Evolutionary conservation across 2,113 vertebrate species (phyloP).

Genomic region (Burhinus bistriatus): DNA sequence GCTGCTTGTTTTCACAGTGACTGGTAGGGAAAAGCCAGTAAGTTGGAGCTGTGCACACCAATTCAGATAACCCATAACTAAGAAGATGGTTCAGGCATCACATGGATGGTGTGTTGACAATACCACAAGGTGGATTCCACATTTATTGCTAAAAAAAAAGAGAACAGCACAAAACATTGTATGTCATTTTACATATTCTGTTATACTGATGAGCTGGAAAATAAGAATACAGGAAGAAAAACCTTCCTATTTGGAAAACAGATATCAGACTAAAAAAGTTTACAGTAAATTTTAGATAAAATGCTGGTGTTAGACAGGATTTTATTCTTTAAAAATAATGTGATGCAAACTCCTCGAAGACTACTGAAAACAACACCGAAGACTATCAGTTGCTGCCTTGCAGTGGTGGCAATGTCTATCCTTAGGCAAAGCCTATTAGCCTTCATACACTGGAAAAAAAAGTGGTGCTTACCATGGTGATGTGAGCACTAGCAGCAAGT

Average conservation of each 20-base stretch:
- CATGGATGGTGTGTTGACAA: not conserved
- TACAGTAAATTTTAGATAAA: slow-evolving; percentile 44
- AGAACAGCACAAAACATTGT: not conserved
- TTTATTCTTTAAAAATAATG: slow-evolving; percentile 51
- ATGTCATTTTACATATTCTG: slow-evolving; percentile 39
- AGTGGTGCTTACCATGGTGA: not conserved
- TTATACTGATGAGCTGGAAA: slow-evolving; percentile 54
- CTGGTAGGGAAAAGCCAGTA: slow-evolving; percentile 13
- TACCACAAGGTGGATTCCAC: slow-evolving; percentile 1
- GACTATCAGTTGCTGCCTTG: not conserved
- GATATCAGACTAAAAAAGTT: not conserved
- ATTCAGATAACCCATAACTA: not conserved
- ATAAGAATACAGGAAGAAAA: slow-evolving; percentile 52
- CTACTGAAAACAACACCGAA: slow-evolving; percentile 34
- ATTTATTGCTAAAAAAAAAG: not conserved
- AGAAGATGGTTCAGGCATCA: not conserved
- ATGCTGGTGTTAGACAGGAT: slow-evolving; percentile 3
- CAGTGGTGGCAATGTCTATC: not conserved
- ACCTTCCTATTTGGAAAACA: slow-evolving; percentile 2
- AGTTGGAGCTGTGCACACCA: not conserved
- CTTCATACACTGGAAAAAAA: not conserved
- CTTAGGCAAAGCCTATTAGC: not conserved
- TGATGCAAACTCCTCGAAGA: slow-evolving; percentile 12
- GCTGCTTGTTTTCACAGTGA: not conserved
- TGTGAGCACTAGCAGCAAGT: not conserved